Evolutionary conservation across 2,888 invertebrate species (phyloP).

Genomic region (Alviniconcha strummeri): DNA sequence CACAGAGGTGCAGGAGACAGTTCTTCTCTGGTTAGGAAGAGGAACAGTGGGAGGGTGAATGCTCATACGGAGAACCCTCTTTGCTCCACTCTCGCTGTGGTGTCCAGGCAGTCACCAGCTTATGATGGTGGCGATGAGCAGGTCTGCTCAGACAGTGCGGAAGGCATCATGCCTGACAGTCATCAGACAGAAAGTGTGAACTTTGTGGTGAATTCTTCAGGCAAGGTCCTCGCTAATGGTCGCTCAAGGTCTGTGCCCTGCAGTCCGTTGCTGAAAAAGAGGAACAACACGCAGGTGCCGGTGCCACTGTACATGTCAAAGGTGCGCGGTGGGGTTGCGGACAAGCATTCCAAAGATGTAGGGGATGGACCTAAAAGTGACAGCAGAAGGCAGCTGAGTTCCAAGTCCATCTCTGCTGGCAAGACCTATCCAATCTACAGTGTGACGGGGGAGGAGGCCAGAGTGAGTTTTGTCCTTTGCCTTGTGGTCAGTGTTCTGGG

Average conservation of each 20-base stretch:
- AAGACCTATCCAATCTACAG: constrained; percentile 24
- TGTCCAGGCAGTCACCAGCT: constrained; percentile 6
- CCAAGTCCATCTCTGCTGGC: neutral
- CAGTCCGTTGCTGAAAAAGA: neutral
- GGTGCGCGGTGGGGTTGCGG: neutral
- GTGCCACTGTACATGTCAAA: neutral
- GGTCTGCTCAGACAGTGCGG: neutral
- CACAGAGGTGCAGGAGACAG: neutral
- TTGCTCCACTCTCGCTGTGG: neutral
- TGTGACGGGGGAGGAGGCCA: constrained; percentile 22
- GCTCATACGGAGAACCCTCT: neutral
- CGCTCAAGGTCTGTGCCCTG: neutral
- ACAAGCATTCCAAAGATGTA: too few species aligned
- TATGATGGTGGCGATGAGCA: neutral
- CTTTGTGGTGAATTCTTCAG: constrained; percentile 15
- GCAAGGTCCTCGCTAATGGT: constrained; percentile 7
- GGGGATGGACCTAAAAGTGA: too few species aligned
- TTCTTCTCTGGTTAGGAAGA: constrained; percentile 6
- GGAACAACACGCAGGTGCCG: neutral
- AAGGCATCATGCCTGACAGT: neutral
- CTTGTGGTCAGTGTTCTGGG: too few species aligned
- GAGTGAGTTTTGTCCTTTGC: constrained; percentile 7
- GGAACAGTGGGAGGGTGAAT: neutral
- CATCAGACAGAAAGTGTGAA: neutral
- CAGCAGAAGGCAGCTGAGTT: too few species aligned